A percentile compares a stretch with the other conserved stretches of the same genome.
phyloP scores from a whole-genome alignment of 2,113 vertebrate species.

The Chinchilla lanigera region DNA sequence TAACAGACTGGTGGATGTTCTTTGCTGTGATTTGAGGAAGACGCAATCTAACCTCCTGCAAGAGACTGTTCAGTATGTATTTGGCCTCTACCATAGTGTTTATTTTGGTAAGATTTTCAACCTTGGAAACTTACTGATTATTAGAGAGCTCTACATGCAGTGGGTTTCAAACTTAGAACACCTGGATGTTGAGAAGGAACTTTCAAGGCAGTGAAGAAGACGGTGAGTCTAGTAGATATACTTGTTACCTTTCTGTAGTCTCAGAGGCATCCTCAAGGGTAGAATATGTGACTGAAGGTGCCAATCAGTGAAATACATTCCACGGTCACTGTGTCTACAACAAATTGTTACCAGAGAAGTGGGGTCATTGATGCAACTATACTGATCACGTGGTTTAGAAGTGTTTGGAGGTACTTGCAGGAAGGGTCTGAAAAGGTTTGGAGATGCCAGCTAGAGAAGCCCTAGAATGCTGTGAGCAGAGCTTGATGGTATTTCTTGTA shows the following conservation, averaged over 20 bases:
- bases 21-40: not conserved
- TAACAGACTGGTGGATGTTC: not conserved
- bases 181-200: not conserved
- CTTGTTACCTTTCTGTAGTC: not conserved
- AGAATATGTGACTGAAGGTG: not conserved
- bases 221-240: not conserved
- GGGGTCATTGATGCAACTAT: not conserved
- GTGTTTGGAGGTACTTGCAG: not conserved
- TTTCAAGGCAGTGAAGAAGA: not conserved
- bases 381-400: not conserved
- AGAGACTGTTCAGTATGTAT: not conserved
- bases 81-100: not conserved
- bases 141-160: not conserved
- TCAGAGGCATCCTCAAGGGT: not conserved
- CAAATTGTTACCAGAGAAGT: not conserved
- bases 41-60: not conserved
- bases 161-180: not conserved
- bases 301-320: not conserved
- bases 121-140: not conserved
- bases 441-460: not conserved
- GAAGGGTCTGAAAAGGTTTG: not conserved
- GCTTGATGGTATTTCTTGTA: not conserved
- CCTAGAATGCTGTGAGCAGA: not conserved
- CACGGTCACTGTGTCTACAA: not conserved
- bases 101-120: not conserved